phyloP scores from a whole-genome alignment of 92 coral and sea anemone genomes.

The Hydrozoanthus gracilis region DNA sequence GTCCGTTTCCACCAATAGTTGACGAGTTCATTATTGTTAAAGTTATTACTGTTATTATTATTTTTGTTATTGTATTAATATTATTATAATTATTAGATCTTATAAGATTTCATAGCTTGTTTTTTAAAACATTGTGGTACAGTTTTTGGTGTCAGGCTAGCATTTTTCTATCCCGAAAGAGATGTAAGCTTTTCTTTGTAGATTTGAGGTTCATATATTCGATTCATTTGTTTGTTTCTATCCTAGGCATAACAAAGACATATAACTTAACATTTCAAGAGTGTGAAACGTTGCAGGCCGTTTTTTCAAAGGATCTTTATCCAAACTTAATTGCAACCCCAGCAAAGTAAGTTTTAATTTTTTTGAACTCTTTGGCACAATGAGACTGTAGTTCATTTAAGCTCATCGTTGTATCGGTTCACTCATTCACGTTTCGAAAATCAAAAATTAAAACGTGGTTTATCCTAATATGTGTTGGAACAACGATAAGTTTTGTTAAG shows the following conservation, averaged over 20 bases:
- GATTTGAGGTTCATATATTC: neutral
- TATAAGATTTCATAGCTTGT: too few species aligned
- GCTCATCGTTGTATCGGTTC: too few species aligned
- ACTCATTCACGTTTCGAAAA: too few species aligned
- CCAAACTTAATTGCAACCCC: slow-evolving; percentile 92
- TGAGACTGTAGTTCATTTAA: too few species aligned
- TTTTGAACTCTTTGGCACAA: neutral
- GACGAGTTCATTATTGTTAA: neutral
- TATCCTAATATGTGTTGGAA: too few species aligned
- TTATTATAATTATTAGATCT: too few species aligned
- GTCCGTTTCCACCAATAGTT: neutral
- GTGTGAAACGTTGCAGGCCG: slow-evolving; percentile 95
- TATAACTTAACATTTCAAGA: slow-evolving; percentile 96
- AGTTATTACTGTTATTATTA: too few species aligned
- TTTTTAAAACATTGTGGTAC: too few species aligned
- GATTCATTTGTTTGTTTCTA: neutral
- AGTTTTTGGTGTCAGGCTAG: too few species aligned
- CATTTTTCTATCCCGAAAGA: neutral
- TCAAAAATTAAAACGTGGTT: too few species aligned
- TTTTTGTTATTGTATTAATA: too few species aligned
- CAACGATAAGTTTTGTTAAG: too few species aligned
- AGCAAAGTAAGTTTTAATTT: slow-evolving; percentile 65
- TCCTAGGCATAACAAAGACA: slow-evolving; percentile 91
- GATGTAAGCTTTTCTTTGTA: neutral
- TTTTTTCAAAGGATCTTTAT: slow-evolving; percentile 88